These are phyloP conservation scores for Drosophila biarmipes DNA, from an alignment of 1,140 invertebrate genomes.

Conservation along the genomic window DNA sequence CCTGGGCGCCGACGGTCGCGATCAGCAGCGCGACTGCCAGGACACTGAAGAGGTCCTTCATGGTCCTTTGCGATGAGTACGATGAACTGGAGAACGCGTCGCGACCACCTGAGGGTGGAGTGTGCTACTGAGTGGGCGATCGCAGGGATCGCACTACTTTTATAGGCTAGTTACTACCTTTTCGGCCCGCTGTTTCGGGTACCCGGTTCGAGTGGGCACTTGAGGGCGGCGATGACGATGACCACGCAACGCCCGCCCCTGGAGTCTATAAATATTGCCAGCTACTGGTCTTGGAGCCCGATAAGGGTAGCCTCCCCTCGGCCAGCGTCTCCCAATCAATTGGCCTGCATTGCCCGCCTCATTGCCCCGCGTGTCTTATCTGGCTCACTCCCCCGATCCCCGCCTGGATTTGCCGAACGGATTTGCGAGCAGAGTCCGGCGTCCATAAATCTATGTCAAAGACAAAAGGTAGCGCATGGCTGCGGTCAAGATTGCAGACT, in stretches of 20 bases:
- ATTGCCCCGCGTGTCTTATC: conserved; percentile 45
- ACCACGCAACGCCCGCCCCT: conserved; percentile 53
- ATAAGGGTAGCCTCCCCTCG: conserved; percentile 16
- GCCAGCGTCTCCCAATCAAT: conserved; percentile 37
- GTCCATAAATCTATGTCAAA: conserved; percentile 48
- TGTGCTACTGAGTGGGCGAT: conserved; percentile 44
- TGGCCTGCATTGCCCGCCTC: conserved; percentile 30
- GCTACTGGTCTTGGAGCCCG: conserved; percentile 19
- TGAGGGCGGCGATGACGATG: conserved; percentile 34
- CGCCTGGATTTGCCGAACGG: conserved; percentile 21
- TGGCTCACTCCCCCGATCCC: conserved; percentile 16
- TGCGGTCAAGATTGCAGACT: conserved; percentile 18
- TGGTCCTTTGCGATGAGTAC: conserved; percentile 6
- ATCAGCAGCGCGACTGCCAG: conserved; percentile 37
- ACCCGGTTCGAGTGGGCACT: conserved; percentile 33
- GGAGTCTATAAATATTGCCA: conserved; percentile 67
- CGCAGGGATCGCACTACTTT: conserved; percentile 42
- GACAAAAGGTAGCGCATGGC: conserved; percentile 5
- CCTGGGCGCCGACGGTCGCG: conserved; percentile 29
- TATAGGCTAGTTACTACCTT: conserved; percentile 49
- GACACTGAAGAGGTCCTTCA: conserved; percentile 43
- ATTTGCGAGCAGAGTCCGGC: conserved; percentile 6
- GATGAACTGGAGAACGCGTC: conserved; percentile 3
- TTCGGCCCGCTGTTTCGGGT: not conserved
- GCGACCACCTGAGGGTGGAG: conserved; percentile 23